Evolutionary conservation across 2,797 vertebrate genomes (phyloP).

Genomic region (Onychomys arenicola): DNA sequence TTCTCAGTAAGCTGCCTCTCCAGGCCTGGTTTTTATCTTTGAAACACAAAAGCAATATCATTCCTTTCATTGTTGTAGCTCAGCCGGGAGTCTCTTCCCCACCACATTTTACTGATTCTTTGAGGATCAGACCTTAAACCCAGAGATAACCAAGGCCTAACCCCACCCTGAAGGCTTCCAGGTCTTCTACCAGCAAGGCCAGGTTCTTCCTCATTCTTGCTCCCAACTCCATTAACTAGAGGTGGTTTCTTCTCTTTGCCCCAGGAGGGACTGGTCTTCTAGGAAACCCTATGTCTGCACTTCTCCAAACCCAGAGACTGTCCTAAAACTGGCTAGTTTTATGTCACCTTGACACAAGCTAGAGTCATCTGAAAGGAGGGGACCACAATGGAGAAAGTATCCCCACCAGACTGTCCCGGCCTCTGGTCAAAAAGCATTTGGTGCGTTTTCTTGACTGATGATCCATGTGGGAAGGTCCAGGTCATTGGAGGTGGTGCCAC

Average conservation of each 20-base stretch:
- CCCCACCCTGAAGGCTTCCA: background rate
- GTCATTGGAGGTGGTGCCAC: background rate
- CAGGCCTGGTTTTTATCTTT: background rate
- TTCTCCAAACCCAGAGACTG: background rate
- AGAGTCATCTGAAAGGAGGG: background rate
- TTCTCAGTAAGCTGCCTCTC: background rate
- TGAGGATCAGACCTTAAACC: background rate
- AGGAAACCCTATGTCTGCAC: background rate
- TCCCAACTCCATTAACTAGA: background rate
- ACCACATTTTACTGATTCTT: background rate
- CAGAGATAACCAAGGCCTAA: background rate
- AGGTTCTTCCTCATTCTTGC: background rate
- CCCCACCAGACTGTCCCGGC: background rate
- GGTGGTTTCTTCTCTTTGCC: background rate
- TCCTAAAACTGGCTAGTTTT: background rate
- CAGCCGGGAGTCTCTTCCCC: background rate
- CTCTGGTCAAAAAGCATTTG: background rate
- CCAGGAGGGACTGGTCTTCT: background rate
- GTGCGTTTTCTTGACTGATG: too few relatives aligned
- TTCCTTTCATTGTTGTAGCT: background rate
- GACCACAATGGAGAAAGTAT: background rate
- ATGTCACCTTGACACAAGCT: background rate
- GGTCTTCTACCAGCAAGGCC: background rate
- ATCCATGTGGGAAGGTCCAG: background rate
- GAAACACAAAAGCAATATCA: background rate